Evolutionary conservation across 2,113 vertebrate genomes (phyloP).

Genomic region (Malaclemys terrapin): DNA sequence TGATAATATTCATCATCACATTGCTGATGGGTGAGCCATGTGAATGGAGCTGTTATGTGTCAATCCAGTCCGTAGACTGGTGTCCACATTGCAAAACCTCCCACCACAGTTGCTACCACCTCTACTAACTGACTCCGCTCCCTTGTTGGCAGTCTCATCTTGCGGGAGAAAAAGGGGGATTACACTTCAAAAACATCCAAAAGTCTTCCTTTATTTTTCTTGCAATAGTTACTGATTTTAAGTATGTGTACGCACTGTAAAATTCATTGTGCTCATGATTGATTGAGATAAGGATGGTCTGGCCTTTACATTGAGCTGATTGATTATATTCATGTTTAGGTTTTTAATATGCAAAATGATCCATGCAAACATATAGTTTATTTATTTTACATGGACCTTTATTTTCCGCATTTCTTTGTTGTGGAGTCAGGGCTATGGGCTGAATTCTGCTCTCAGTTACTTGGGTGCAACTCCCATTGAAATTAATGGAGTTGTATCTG

Average conservation of each 20-base stretch:
- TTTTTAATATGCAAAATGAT: background rate
- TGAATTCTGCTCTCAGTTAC: background rate
- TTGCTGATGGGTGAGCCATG: background rate
- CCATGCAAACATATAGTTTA: background rate
- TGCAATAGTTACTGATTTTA: background rate
- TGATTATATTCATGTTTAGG: background rate
- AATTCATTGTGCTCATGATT: background rate
- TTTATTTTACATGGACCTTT: background rate
- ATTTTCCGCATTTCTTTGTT: background rate
- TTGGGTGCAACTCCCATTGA: background rate
- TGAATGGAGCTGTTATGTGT: background rate
- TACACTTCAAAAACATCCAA: background rate
- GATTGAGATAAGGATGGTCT: background rate
- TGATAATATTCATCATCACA: background rate
- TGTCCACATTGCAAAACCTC: background rate
- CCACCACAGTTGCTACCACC: background rate
- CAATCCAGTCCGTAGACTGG: background rate
- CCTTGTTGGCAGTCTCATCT: background rate
- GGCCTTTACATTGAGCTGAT: background rate
- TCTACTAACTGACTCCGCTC: background rate
- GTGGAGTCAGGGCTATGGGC: background rate
- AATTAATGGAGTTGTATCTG: background rate
- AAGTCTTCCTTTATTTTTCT: background rate
- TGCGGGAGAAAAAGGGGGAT: background rate
- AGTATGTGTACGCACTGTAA: background rate